These are phyloP conservation scores for Lytechinus variegatus DNA, from an alignment of 35 echinoderm and acorn worm genomes.

Conservation along the genomic window DNA sequence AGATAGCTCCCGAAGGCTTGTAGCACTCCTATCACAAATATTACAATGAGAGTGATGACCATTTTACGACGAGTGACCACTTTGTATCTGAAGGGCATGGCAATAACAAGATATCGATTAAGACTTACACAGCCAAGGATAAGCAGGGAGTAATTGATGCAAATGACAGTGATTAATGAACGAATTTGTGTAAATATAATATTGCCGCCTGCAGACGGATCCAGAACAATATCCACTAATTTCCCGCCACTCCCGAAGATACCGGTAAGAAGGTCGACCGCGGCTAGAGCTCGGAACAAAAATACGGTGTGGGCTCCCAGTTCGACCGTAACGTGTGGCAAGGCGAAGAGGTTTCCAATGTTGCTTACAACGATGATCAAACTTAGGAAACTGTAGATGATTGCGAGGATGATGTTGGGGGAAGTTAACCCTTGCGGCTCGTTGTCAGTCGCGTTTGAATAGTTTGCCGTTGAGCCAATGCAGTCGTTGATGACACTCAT, in stretches of 20 bases:
- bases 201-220: neutral
- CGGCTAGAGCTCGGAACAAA: constrained; percentile 3
- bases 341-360: neutral
- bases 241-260: constrained; percentile 34
- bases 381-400: neutral
- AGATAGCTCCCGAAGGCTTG: neutral
- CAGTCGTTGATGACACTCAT: neutral
- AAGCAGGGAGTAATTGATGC: constrained; percentile 17
- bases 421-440: neutral
- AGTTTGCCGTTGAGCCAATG: neutral
- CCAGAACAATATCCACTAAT: neutral
- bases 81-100: neutral
- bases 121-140: constrained; percentile 30
- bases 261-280: constrained; percentile 11
- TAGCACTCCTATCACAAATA: neutral
- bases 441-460: neutral
- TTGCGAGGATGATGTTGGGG: neutral
- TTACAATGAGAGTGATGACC: neutral
- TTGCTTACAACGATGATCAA: constrained; percentile 18
- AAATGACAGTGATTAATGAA: neutral
- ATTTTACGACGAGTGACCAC: neutral
- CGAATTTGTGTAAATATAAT: no score
- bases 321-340: neutral
- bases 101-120: constrained; percentile 29
- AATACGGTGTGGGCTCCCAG: constrained; percentile 33